Base-by-base conservation (phyloP, 2,113 vertebrate species). In the Garra rufa region DNA sequence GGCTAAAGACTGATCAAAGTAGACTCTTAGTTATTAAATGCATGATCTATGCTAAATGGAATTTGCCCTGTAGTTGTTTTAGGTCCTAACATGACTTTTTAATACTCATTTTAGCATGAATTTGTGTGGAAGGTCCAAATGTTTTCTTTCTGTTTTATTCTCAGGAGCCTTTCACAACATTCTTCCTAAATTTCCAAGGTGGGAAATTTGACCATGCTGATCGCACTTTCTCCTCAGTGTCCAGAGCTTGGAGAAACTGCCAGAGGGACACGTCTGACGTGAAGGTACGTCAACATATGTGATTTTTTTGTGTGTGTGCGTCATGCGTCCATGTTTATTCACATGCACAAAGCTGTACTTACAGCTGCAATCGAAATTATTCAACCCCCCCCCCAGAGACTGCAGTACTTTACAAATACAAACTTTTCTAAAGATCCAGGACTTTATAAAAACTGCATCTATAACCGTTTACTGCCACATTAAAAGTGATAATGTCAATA, bases 161-260 rank as follows among this genome's bases (percentile, higher is more conserved):
- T 13, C 91, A 99, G 98, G 98, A 99, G 61, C 98, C 98, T 24
- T 99, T 99, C 91, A 99, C 98, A 85, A 99, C 98, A 0, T 96
- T 97, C 88, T 99, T 99, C 92, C 96, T 99, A 4, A 97, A 99
- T 94, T 94, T 99, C 38, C 98, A 99, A 97, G 98, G 97, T 88
- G 98, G 98, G 7, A 98, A 99, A 91, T 99, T 99, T 93, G 98
- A 99, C 90, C 98, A 99, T 14, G 97, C 98, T 21, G 98, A 99
- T 74, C 95, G 98, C 91, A 97, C 98, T 0, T 99, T 99, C 91
- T 99, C 98, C 4, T 99, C 98, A 0, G 82, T 99, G 91, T 95
- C 97, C 84, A 95, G 97, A 90, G 97, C 97, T 0, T 99, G 98
- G 98, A 96, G 97, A 86, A 99, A 99, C 88, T 96, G 96, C 91